Percentiles rank a stretch among this genome's conserved stretches.
Conservation (phyloP, 2,797 vertebrate species). For the Peromyscus eremicus region DNA sequence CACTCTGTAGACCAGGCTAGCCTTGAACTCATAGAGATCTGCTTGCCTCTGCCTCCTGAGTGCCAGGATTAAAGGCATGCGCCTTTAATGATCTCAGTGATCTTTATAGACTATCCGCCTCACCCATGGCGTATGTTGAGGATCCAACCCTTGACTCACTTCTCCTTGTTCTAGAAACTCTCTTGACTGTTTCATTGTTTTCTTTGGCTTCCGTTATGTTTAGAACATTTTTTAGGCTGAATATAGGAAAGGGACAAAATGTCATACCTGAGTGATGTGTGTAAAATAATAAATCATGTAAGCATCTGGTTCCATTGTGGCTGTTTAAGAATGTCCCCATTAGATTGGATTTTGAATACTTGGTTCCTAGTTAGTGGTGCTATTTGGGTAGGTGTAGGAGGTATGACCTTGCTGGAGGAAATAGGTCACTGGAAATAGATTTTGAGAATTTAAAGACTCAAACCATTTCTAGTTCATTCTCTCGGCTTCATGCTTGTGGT, state of each 20-base stretch:
- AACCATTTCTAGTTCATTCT: not conserved
- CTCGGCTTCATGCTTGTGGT: not conserved
- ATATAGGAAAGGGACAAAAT: not conserved
- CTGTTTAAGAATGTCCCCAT: not conserved
- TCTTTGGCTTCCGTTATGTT: not conserved
- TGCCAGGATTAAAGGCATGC: not conserved
- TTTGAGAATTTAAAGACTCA: not conserved
- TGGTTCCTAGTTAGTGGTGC: not conserved
- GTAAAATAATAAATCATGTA: not conserved
- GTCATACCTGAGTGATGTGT: not conserved
- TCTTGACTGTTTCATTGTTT: not conserved
- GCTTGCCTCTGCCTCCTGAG: not conserved
- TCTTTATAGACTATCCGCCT: not conserved
- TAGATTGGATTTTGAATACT: not conserved
- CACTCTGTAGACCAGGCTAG: not conserved
- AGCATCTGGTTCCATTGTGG: not conserved
- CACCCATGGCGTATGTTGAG: not conserved
- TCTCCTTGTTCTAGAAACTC: not conserved
- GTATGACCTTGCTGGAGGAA: not conserved
- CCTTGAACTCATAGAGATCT: not conserved
- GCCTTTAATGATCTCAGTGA: not conserved
- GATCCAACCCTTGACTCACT: conserved; percentile 32
- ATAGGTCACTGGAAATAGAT: not conserved
- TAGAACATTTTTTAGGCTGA: conserved; percentile 40
- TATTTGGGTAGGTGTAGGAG: not conserved